Conservation (phyloP, 2,797 vertebrate species). For the Cossypha niveicapilla region DNA sequence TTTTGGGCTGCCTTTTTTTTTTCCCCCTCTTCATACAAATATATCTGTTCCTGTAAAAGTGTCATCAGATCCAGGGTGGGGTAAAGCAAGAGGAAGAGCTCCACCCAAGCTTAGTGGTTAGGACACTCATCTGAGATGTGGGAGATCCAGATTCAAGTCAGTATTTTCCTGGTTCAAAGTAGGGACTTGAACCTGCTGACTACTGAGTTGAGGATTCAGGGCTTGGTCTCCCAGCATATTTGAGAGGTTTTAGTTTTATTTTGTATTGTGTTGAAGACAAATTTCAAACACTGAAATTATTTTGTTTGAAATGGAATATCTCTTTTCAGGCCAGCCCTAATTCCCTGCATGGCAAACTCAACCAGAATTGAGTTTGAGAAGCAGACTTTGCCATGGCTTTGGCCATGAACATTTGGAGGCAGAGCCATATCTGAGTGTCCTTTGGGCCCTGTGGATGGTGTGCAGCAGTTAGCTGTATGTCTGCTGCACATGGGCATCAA, state of each 20-base stretch:
- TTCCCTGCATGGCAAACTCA: neutral
- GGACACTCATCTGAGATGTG: constrained; percentile 35
- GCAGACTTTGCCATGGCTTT: neutral
- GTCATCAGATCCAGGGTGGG: constrained; percentile 58
- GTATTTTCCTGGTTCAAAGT: constrained; percentile 46
- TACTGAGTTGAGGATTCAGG: neutral
- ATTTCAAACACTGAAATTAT: neutral
- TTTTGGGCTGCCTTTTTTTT: neutral
- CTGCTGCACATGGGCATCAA: neutral
- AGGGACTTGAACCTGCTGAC: constrained; percentile 23
- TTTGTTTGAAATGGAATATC: neutral
- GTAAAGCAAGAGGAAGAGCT: constrained; percentile 58
- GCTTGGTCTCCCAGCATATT: neutral
- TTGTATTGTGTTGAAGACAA: neutral
- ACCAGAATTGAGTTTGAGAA: neutral
- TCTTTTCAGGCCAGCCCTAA: neutral
- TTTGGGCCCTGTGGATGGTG: neutral
- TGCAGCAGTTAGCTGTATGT: neutral
- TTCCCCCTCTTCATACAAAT: neutral
- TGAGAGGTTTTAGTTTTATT: neutral
- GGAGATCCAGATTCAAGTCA: constrained; percentile 30
- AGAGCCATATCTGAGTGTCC: neutral
- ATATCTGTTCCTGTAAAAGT: constrained; percentile 47
- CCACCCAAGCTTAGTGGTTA: constrained; percentile 60
- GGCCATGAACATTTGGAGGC: neutral